A percentile compares a stretch with the other conserved stretches of the same genome.
Evolutionary conservation across 2,888 invertebrate genomes (phyloP).

Genomic region (Hydropsyche betteni): DNA sequence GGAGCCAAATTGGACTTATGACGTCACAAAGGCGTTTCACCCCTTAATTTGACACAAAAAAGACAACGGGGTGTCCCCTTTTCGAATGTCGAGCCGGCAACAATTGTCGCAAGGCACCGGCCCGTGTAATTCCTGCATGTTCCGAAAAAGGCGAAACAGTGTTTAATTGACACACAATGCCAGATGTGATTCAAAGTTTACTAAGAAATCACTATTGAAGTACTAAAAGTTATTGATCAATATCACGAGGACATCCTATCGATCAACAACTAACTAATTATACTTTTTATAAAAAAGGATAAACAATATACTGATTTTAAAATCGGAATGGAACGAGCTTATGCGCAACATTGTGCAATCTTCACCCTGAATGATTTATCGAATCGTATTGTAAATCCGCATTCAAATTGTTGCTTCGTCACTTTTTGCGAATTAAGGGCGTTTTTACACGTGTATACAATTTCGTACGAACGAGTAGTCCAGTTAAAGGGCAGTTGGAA

Average conservation of each 20-base stretch:
- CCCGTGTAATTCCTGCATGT: constrained; percentile 30
- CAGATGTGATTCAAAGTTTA: background rate
- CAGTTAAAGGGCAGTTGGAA: constrained; percentile 33
- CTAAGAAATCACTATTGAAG: no score
- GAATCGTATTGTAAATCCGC: no score
- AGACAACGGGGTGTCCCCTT: constrained; percentile 50
- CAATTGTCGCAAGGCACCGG: constrained; percentile 34
- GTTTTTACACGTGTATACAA: background rate
- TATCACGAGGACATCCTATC: no score
- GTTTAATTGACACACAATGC: constrained; percentile 38
- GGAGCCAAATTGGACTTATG: constrained; percentile 51
- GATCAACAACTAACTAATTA: no score
- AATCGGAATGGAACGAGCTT: no score
- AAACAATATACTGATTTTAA: no score
- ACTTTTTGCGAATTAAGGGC: no score
- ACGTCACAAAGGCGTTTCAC: constrained; percentile 51
- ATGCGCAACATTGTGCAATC: no score
- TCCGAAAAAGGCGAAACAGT: constrained; percentile 2
- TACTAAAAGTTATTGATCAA: no score
- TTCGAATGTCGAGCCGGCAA: background rate
- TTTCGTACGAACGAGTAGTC: constrained; percentile 8
- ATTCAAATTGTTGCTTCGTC: no score
- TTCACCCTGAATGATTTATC: no score
- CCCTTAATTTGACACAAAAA: constrained; percentile 51
- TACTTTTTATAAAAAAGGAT: no score